Evolutionary conservation across 1,140 invertebrate species (phyloP).

Genomic region (Nasonia giraulti): DNA sequence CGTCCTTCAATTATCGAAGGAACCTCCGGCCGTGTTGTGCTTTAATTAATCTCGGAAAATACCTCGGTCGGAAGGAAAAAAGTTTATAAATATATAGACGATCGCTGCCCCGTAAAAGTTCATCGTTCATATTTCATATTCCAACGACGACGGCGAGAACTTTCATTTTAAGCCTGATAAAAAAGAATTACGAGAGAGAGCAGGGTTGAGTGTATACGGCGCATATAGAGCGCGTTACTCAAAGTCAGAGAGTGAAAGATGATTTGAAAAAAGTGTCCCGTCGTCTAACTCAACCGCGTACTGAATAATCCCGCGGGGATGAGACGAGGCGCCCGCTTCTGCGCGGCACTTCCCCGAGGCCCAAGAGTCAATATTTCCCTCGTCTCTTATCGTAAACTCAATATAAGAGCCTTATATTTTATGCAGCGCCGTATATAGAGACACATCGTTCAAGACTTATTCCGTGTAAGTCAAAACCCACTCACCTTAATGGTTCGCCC

Average conservation of each 20-base stretch:
- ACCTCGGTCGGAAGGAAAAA: background rate
- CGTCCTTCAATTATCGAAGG: constrained; percentile 38
- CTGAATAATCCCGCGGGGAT: constrained; percentile 47
- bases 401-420: constrained; percentile 63
- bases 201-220: background rate
- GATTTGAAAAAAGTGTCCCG: constrained; percentile 48
- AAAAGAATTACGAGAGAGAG: background rate
- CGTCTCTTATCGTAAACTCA: constrained; percentile 55
- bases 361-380: constrained; percentile 54
- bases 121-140: background rate
- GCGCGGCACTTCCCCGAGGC: constrained; percentile 28
- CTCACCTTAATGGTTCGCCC: constrained; percentile 68
- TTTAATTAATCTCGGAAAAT: background rate
- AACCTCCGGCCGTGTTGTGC: background rate
- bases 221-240: background rate
- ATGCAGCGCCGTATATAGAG: constrained; percentile 67
- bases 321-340: background rate
- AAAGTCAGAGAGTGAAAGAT: constrained; percentile 39
- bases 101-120: background rate
- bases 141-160: background rate
- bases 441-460: constrained; percentile 63
- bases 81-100: background rate
- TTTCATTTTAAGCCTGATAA: constrained; percentile 8
- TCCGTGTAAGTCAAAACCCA: constrained; percentile 70
- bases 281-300: constrained; percentile 41